A percentile compares a stretch with the other conserved stretches of the same genome.
phyloP scores from a whole-genome alignment of 2,113 vertebrate species.

The Urocitellus parryii region DNA sequence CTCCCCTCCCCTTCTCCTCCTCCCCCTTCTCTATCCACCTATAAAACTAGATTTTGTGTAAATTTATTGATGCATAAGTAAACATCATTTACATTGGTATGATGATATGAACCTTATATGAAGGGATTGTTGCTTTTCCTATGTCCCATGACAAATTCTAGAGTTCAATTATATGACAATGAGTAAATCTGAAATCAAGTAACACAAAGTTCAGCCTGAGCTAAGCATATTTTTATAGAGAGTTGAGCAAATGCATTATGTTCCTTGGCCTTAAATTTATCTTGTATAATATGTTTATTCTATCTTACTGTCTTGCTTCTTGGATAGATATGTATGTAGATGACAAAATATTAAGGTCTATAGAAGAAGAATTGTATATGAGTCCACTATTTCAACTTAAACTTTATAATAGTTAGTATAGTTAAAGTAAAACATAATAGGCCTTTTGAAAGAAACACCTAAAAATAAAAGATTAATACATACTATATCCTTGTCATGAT shows the following conservation, averaged over 20 bases:
- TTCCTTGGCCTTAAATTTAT: constrained; percentile 29
- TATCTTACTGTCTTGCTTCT: constrained; percentile 20
- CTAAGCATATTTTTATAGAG: constrained; percentile 7
- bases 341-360: constrained; percentile 41
- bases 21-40: constrained; percentile 33
- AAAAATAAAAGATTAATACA: constrained; percentile 24
- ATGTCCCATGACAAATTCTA: constrained; percentile 2
- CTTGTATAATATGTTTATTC: background rate
- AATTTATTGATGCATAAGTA: constrained; percentile 4
- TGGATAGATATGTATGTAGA: background rate
- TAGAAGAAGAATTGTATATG: background rate
- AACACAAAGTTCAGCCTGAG: background rate
- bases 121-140: constrained; percentile 9
- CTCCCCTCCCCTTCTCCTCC: background rate
- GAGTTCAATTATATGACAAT: constrained; percentile 33
- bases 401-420: background rate
- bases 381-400: constrained; percentile 34
- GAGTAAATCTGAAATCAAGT: constrained; percentile 32
- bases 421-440: constrained; percentile 13
- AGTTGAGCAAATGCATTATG: constrained; percentile 9
- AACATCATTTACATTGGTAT: constrained; percentile 20
- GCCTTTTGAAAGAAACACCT: background rate
- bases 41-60: constrained; percentile 31
- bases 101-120: background rate
- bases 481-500: background rate